Evolutionary conservation across 1,140 invertebrate genomes (phyloP), one percentile per base, ranked within the genome.

Genomic region (Spodoptera litura): DNA sequence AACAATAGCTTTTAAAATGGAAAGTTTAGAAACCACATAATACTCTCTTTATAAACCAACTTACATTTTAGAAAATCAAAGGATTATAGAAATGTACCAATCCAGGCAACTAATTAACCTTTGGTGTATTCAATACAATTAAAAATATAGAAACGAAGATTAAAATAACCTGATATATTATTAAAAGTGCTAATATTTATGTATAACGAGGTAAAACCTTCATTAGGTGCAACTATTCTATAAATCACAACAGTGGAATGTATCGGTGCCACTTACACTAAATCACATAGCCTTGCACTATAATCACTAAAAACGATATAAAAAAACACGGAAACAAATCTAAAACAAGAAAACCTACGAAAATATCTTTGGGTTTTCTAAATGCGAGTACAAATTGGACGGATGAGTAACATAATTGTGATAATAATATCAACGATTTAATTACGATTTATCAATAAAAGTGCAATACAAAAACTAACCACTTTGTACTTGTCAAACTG

Each of bases 191-290:
- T 77, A 64, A 55, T 64, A 64, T 70, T 72, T 64, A 71, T 71
- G 56, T 64, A 78, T 59, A 78, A 61, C 51, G 70, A 73, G 61
- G 52, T 70, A 77, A 62, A 75, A 79, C 76, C 82, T 84, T 86
- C 31, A 78, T 66, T 85, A 85, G 79, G 77, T 79, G 79, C 55
- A 85, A 82, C 87, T 92, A 91, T 72, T 87, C 84, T 88, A 86
- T 86, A 89, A 91, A 94, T 94, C 91, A 93, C 91, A 94, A 94
- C 87, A 92, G 88, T 93, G 91, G 93, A 94, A 94, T 91, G 91
- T 87, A 83, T 82, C 35, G 62, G 90, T 90, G 88, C 85, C 83
- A 83, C 91, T 91, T 92, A 93, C 78, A 85, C 84, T 89, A 90
- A 90, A 94, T 93, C 92, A 94, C 92, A 90, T 90, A 90, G 87